These are phyloP conservation scores for Spilarctia lutea DNA, from an alignment of 2,888 invertebrate genomes.

Conservation along the genomic window DNA sequence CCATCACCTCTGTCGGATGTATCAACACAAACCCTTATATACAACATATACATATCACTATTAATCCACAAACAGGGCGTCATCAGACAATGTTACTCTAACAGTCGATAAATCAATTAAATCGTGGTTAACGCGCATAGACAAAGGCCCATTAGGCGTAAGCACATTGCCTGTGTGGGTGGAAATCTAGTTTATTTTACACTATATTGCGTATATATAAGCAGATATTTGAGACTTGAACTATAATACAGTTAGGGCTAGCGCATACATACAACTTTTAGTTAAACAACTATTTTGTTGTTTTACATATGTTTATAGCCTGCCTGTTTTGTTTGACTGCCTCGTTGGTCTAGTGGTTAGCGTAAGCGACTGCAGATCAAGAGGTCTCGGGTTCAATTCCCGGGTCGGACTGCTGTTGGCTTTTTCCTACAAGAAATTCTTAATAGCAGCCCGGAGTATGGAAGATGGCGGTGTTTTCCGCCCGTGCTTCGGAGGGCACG, in stretches of 20 bases:
- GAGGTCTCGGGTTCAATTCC: too few relatives aligned
- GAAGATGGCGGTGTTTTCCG: too few relatives aligned
- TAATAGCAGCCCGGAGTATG: too few relatives aligned
- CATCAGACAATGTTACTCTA: conserved; percentile 29
- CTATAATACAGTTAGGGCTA: background rate
- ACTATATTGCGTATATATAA: background rate
- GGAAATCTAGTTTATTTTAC: background rate
- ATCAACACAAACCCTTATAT: background rate
- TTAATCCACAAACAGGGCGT: conserved; percentile 2
- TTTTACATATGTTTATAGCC: too few relatives aligned
- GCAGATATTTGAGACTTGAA: background rate
- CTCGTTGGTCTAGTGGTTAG: too few relatives aligned
- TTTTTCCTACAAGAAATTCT: too few relatives aligned
- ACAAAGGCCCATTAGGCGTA: conserved; percentile 49
- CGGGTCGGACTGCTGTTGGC: too few relatives aligned
- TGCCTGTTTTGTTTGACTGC: too few relatives aligned
- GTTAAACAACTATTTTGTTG: too few relatives aligned
- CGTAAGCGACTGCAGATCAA: too few relatives aligned
- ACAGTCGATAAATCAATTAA: conserved; percentile 42
- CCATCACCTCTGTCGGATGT: background rate
- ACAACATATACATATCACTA: background rate
- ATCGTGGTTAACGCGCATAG: conserved; percentile 25
- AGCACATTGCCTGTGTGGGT: conserved; percentile 51
- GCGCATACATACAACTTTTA: too few relatives aligned
- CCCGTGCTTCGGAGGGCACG: too few relatives aligned